These are phyloP conservation scores for Lacerta viridis DNA, from an alignment of 2,797 vertebrate genomes.

Conservation along the genomic window DNA sequence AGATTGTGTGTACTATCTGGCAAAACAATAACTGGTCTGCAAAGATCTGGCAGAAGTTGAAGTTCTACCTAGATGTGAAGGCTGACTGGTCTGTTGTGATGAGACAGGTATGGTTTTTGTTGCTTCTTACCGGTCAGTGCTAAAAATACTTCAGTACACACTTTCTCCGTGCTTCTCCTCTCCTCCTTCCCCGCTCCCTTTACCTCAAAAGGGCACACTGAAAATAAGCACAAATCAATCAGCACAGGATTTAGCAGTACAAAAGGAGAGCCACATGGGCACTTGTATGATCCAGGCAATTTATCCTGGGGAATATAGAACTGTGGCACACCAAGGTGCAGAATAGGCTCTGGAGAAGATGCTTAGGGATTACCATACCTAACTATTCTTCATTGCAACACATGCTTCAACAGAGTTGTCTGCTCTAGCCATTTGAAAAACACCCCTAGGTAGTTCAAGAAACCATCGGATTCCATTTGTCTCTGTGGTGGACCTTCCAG, in stretches of 20 bases:
- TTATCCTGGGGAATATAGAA: no score
- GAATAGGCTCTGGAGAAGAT: no score
- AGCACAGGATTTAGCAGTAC: slow-evolving; percentile 12
- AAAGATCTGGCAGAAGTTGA: background rate
- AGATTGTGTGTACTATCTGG: background rate
- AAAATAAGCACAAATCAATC: slow-evolving; percentile 15
- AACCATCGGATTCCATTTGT: no score
- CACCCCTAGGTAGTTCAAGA: no score
- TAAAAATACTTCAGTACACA: background rate
- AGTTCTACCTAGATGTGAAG: background rate
- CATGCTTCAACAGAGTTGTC: no score
- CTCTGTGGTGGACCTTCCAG: no score
- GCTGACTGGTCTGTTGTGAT: background rate
- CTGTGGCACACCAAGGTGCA: no score
- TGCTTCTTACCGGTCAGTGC: background rate
- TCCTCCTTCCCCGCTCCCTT: background rate
- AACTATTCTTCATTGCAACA: no score
- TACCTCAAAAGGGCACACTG: slow-evolving; percentile 29
- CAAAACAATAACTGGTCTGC: background rate
- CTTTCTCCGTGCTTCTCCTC: background rate
- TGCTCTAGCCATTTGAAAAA: no score
- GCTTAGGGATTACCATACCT: no score
- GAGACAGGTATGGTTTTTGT: background rate
- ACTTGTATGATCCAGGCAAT: no score
- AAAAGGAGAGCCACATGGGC: background rate